Evolutionary conservation across 1,140 invertebrate genomes (phyloP).

Genomic region (Papilio aristodemus): DNA sequence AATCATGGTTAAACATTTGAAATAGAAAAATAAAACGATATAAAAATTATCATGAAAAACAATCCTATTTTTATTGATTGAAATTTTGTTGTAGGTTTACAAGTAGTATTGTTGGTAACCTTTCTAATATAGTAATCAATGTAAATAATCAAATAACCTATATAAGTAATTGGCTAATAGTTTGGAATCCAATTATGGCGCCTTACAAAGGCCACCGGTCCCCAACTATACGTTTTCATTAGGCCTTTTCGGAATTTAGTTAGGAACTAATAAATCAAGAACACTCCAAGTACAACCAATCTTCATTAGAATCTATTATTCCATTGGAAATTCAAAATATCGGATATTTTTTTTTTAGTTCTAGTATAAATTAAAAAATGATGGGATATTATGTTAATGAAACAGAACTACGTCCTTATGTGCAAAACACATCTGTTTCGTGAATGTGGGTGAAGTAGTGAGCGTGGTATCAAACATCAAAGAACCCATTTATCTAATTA

Average conservation of each 20-base stretch:
- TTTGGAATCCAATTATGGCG: background rate
- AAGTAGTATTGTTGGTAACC: background rate
- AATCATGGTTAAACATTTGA: no score
- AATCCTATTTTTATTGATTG: no score
- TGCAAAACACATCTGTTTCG: background rate
- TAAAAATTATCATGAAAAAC: no score
- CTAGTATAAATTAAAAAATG: no score
- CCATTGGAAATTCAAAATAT: background rate
- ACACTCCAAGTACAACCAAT: conserved; percentile 13
- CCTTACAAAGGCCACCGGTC: conserved; percentile 2
- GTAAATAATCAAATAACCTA: background rate
- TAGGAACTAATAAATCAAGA: conserved; percentile 18
- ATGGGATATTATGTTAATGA: no score
- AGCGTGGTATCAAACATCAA: conserved; percentile 3
- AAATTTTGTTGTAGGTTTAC: no score
- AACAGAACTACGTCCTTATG: background rate
- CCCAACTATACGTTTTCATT: conserved; percentile 16
- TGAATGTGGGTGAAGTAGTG: conserved; percentile 5
- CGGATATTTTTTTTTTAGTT: background rate
- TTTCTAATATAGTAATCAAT: background rate
- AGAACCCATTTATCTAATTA: conserved; percentile 24
- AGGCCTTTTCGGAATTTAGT: conserved; percentile 6
- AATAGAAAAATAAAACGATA: no score
- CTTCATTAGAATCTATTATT: background rate
- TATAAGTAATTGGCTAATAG: conserved; percentile 7